Conservation (phyloP, 2,888 invertebrate genomes). For the Clitarchus hookeri region DNA sequence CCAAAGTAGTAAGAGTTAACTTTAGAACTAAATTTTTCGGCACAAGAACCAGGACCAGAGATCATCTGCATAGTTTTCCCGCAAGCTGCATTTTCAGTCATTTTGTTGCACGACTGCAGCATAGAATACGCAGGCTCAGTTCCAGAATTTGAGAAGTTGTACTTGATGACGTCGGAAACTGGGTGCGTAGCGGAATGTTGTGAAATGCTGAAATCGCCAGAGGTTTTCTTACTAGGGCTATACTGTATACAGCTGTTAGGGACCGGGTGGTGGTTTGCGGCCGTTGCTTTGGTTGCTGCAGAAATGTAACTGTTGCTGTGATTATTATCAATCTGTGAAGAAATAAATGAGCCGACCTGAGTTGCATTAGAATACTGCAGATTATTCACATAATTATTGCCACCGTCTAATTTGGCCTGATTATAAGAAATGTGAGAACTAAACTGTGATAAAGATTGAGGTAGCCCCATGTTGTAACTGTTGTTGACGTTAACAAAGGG, state of each 20-base stretch:
- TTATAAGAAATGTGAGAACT: constrained; percentile 32
- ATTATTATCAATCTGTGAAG: background rate
- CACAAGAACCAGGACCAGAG: background rate
- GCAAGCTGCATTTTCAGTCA: constrained; percentile 19
- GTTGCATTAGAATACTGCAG: background rate
- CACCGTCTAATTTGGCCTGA: constrained; percentile 28
- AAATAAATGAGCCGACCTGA: background rate
- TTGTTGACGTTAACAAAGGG: constrained; percentile 10
- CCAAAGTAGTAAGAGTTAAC: background rate
- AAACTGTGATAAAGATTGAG: constrained; percentile 33
- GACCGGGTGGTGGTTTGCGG: background rate
- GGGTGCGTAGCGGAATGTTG: background rate
- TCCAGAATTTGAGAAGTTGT: background rate
- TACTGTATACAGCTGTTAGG: background rate
- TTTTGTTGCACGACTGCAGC: constrained; percentile 26
- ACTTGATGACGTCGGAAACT: constrained; percentile 11
- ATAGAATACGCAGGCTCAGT: background rate
- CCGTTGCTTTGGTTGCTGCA: background rate
- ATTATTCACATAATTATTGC: background rate
- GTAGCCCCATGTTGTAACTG: constrained; percentile 27
- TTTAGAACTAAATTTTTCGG: background rate
- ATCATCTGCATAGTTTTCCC: constrained; percentile 29
- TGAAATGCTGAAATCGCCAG: background rate
- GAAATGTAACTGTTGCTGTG: background rate
- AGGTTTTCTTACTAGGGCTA: background rate